phyloP scores from a whole-genome alignment of 35 echinoderm and acorn worm species.

The Heliocidaris tuberculata region DNA sequence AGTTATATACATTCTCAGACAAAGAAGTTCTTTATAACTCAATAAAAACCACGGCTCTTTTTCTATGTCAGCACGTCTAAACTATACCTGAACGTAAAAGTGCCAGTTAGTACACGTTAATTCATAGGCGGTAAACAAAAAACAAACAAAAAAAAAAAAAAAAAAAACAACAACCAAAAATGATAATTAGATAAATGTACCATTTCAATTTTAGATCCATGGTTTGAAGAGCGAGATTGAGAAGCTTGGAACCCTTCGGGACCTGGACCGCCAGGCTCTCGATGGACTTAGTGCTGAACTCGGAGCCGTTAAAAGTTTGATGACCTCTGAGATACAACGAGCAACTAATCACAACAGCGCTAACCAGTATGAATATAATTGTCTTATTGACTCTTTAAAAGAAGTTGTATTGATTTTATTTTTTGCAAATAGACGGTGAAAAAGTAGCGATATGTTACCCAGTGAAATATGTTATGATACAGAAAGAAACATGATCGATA shows the following conservation, averaged over 20 bases:
- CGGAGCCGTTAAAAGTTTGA: neutral
- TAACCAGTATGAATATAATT: neutral
- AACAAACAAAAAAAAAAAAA: too few relatives aligned
- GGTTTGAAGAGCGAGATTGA: conserved; percentile 14
- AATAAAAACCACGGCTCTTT: too few relatives aligned
- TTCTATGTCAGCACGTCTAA: too few relatives aligned
- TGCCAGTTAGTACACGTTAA: too few relatives aligned
- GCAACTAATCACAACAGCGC: neutral
- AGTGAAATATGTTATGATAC: neutral
- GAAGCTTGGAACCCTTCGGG: neutral
- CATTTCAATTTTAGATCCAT: neutral
- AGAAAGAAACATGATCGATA: too few relatives aligned
- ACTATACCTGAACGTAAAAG: too few relatives aligned
- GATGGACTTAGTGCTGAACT: conserved; percentile 26
- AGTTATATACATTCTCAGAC: too few relatives aligned
- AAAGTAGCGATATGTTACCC: neutral
- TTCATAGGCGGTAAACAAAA: too few relatives aligned
- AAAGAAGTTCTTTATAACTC: too few relatives aligned
- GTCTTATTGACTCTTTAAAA: too few relatives aligned
- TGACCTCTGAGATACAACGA: neutral
- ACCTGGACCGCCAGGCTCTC: neutral
- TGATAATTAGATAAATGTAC: neutral
- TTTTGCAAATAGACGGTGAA: neutral
- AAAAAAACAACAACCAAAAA: too few relatives aligned
- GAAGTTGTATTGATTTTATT: too few relatives aligned